Base-by-base conservation (phyloP, 2,888 invertebrate genomes). In the Tortricodes alternella region DNA sequence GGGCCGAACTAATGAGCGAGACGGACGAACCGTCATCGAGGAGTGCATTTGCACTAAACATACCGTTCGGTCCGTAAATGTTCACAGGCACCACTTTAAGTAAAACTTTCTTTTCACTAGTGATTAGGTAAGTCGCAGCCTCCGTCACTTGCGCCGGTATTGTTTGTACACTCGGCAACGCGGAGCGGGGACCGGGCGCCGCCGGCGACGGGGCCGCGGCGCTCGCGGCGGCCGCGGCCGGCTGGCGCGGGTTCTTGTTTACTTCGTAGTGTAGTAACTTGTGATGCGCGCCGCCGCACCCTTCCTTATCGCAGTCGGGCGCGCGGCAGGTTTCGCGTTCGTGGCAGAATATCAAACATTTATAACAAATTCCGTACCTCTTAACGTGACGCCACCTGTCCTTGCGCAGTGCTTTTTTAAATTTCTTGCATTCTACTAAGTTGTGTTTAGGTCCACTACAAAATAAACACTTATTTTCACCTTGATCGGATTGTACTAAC, bases 21-120 rank as follows among this genome's bases (percentile, higher is more conserved):
- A 68, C 64, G 2, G 65, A 62, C 0, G 69, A 62, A 0, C 66
- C 72, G 29, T 67, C 67, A 34, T 70, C 69, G 0, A 69, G 52
- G 1, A 70, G 48, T 6, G 67, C 70, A 24, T 49, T 0, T 63
- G 6, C 1, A 37, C 46, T n/a, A 9, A 35, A 18, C 3, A n/a
- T 18, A 35, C 67, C 64, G 13, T 64, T 62, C 15, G 64, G 65
- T 19, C 66, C 67, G 5, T 57, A 38, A 8, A 68, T 18, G 3
- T 27, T 38, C 1, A 67, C 53, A 2, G 63, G 65, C 18, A 67
- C 62, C n/a, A 52, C 43, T 62, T 63, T 68, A 29, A 65, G 37
- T 9, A 63, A 44, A 16, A 64, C 61, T 52, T 53, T 60, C 19
- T 27, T 23, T 9, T 34, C 16, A 32, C 37, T 41, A 5, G 24